These are phyloP conservation scores for Dascillus cervinus DNA, from an alignment of 2,888 invertebrate species.

Conservation along the genomic window DNA sequence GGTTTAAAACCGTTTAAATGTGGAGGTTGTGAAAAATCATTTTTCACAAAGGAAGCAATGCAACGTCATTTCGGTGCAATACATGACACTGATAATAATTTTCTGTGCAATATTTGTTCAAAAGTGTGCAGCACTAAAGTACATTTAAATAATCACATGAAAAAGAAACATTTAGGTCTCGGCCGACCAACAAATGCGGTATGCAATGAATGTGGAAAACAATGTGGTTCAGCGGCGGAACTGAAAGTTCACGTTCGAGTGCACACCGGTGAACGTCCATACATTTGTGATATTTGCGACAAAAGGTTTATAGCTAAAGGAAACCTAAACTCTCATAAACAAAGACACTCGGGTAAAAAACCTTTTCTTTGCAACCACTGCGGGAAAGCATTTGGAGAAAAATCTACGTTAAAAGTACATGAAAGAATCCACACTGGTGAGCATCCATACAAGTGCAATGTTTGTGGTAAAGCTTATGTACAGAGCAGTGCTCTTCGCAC, in stretches of 20 bases:
- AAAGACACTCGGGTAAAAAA: constrained; percentile 21
- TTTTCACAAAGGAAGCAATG: constrained; percentile 25
- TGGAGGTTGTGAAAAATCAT: constrained; percentile 22
- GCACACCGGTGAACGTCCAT: constrained; percentile 24
- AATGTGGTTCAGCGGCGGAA: constrained; percentile 23
- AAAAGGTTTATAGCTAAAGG: constrained; percentile 25
- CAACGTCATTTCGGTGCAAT: constrained; percentile 24
- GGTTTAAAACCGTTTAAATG: constrained; percentile 32
- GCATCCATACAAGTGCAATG: constrained; percentile 21
- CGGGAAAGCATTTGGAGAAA: constrained; percentile 23
- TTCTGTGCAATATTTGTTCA: constrained; percentile 22
- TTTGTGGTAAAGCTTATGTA: constrained; percentile 22
- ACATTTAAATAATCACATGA: constrained; percentile 24
- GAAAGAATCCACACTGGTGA: constrained; percentile 25
- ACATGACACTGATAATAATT: constrained; percentile 23
- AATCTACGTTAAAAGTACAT: constrained; percentile 23
- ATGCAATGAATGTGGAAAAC: constrained; percentile 23
- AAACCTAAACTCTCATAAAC: constrained; percentile 24
- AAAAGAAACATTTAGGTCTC: constrained; percentile 22
- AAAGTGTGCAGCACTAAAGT: constrained; percentile 25
- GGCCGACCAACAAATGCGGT: constrained; percentile 20
- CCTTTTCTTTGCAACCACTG: constrained; percentile 23
- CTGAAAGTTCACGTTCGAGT: constrained; percentile 23
- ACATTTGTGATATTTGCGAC: constrained; percentile 24
- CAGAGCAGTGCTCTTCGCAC: constrained; percentile 23